phyloP scores from a whole-genome alignment of 2,888 invertebrate species.

The Napeogenes inachia region DNA sequence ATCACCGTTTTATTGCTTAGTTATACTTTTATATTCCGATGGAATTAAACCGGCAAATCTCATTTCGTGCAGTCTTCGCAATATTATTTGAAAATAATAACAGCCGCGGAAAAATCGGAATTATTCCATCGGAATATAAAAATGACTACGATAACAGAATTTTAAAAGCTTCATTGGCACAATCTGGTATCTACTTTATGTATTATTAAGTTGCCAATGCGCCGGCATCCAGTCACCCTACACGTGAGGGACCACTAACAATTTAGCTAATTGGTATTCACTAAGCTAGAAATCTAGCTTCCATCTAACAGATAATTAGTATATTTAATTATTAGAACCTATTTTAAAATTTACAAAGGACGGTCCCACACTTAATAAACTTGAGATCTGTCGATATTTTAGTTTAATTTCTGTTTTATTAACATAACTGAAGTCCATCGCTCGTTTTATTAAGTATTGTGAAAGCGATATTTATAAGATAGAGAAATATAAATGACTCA shows the following conservation, averaged over 20 bases:
- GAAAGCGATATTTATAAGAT: constrained; percentile 17
- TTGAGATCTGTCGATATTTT: constrained; percentile 56
- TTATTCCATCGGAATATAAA: constrained; percentile 20
- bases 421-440: constrained; percentile 52
- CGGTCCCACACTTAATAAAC: constrained; percentile 72
- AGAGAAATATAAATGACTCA: constrained; percentile 16
- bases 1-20: constrained; percentile 23
- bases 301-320: constrained; percentile 42
- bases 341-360: constrained; percentile 71
- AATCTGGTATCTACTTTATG: constrained; percentile 51
- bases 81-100: constrained; percentile 21
- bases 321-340: constrained; percentile 49
- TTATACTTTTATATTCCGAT: constrained; percentile 23
- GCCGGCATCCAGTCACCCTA: constrained; percentile 51
- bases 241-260: constrained; percentile 59
- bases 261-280: constrained; percentile 63
- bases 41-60: constrained; percentile 22
- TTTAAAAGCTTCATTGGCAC: constrained; percentile 49
- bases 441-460: constrained; percentile 30
- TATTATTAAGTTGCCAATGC: constrained; percentile 54
- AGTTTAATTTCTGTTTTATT: constrained; percentile 50
- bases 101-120: constrained; percentile 3
- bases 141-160: constrained; percentile 1
- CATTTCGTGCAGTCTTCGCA: constrained; percentile 23
- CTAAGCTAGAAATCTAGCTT: constrained; percentile 63